phyloP scores from a whole-genome alignment of 1,140 invertebrate genomes.

The Drosophila sulfurigaster region DNA sequence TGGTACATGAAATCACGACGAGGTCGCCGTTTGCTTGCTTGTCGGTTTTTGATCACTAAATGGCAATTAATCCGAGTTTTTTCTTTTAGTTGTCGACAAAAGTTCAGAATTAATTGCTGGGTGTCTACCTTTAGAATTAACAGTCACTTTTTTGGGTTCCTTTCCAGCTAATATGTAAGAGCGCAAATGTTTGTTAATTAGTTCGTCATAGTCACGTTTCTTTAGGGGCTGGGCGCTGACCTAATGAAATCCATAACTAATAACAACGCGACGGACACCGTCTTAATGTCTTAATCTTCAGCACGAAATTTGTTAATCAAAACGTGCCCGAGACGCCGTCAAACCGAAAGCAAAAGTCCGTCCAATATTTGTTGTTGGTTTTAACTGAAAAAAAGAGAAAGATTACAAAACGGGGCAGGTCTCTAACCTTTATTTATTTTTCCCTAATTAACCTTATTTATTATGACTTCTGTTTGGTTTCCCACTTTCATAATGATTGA shows the following conservation, averaged over 20 bases:
- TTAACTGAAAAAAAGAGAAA: slow-evolving; percentile 16
- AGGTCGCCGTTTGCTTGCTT: slow-evolving; percentile 31
- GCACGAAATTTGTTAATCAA: slow-evolving; percentile 53
- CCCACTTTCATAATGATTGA: slow-evolving; percentile 13
- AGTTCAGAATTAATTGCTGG: slow-evolving; percentile 65
- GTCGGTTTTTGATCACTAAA: slow-evolving; percentile 49
- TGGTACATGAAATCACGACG: slow-evolving; percentile 34
- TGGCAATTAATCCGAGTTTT: slow-evolving; percentile 60
- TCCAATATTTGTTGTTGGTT: slow-evolving; percentile 29
- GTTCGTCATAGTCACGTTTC: slow-evolving; percentile 67
- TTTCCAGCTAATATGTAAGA: slow-evolving; percentile 45
- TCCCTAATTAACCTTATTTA: slow-evolving; percentile 30
- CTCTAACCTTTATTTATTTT: slow-evolving; percentile 9
- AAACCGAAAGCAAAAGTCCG: slow-evolving; percentile 12
- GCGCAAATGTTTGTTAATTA: slow-evolving; percentile 62
- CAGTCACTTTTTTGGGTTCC: slow-evolving; percentile 23
- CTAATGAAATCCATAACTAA: slow-evolving; percentile 67
- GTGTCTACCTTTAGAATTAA: slow-evolving; percentile 50
- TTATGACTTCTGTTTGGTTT: slow-evolving; percentile 18
- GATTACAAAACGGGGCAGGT: slow-evolving; percentile 23
- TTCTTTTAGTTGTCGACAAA: slow-evolving; percentile 28
- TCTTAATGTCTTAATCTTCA: slow-evolving; percentile 55
- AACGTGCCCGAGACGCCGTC: slow-evolving; percentile 39
- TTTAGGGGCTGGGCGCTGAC: slow-evolving; percentile 27
- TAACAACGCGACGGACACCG: slow-evolving; percentile 44